Conservation (phyloP, 2,888 invertebrate genomes). For the Sarcophaga carnaria region DNA sequence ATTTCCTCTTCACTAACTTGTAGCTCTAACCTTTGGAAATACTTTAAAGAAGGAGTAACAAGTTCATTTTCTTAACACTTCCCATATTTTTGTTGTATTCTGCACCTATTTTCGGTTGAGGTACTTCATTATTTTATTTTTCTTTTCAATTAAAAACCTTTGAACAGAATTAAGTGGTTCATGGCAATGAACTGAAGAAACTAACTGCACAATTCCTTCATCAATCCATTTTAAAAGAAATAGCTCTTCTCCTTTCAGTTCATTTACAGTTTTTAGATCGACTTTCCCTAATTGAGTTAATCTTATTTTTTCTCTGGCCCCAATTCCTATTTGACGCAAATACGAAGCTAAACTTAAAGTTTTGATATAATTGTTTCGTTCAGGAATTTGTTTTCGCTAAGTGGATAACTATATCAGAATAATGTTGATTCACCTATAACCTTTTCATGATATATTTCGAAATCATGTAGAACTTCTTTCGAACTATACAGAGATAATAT, state of each 20-base stretch:
- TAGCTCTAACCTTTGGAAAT: not conserved
- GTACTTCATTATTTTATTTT: constrained; percentile 12
- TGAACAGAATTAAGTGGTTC: not conserved
- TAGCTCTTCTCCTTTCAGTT: constrained; percentile 19
- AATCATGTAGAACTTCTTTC: constrained; percentile 8
- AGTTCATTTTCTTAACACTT: constrained; percentile 40
- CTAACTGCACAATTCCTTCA: constrained; percentile 21
- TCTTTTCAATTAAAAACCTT: constrained; percentile 22
- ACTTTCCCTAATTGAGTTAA: not conserved
- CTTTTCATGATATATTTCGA: constrained; percentile 36
- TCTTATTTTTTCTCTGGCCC: constrained; percentile 39
- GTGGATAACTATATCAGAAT: constrained; percentile 45
- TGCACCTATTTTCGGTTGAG: not conserved
- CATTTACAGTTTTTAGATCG: constrained; percentile 6
- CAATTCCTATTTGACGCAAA: constrained; percentile 8
- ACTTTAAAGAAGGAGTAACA: constrained; percentile 7
- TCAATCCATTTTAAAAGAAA: constrained; percentile 37
- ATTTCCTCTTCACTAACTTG: constrained; percentile 36
- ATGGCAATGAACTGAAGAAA: constrained; percentile 13
- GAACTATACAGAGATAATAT: constrained; percentile 30
- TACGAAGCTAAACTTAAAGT: not conserved
- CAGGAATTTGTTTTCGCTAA: constrained; percentile 33
- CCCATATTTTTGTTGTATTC: constrained; percentile 22
- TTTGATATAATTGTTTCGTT: constrained; percentile 38
- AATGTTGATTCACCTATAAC: not conserved